Evolutionary conservation across 2,113 vertebrate genomes (phyloP).

Genomic region (Sakesphorus luctuosus): DNA sequence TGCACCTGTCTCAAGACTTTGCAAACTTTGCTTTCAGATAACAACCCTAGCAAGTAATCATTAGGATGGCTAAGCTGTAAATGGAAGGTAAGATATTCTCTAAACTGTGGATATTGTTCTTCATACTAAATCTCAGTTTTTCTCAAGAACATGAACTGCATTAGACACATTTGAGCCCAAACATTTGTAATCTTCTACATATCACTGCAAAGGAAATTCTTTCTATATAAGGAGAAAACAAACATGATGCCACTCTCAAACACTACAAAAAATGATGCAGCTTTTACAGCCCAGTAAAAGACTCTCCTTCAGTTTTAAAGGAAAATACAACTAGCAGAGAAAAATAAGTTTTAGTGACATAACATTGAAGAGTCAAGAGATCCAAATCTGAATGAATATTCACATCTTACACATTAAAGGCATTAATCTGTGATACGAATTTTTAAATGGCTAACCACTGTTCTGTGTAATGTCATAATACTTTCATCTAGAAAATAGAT

Average conservation of each 20-base stretch:
- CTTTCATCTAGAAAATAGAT: not conserved
- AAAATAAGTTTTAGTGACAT: not conserved
- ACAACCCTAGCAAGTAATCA: not conserved
- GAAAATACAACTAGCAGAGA: not conserved
- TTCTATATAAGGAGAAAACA: not conserved
- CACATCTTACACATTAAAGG: conserved; percentile 1
- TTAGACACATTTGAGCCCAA: not conserved
- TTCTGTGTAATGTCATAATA: not conserved
- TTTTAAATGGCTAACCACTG: conserved; percentile 29
- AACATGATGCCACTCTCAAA: not conserved
- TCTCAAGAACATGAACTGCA: not conserved
- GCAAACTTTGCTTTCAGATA: not conserved
- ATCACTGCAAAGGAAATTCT: not conserved
- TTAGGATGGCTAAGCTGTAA: not conserved
- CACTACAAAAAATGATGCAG: not conserved
- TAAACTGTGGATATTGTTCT: not conserved
- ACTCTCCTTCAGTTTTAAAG: not conserved
- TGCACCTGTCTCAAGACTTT: not conserved
- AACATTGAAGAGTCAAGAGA: not conserved
- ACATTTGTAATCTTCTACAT: not conserved
- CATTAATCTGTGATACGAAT: not conserved
- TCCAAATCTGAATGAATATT: not conserved
- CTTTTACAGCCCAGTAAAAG: not conserved
- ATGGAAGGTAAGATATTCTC: not conserved
- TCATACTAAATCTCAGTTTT: not conserved